Evolutionary conservation across 2,888 invertebrate species (phyloP), one percentile per base, ranked within the genome.

Genomic region (Hemithea aestivaria): DNA sequence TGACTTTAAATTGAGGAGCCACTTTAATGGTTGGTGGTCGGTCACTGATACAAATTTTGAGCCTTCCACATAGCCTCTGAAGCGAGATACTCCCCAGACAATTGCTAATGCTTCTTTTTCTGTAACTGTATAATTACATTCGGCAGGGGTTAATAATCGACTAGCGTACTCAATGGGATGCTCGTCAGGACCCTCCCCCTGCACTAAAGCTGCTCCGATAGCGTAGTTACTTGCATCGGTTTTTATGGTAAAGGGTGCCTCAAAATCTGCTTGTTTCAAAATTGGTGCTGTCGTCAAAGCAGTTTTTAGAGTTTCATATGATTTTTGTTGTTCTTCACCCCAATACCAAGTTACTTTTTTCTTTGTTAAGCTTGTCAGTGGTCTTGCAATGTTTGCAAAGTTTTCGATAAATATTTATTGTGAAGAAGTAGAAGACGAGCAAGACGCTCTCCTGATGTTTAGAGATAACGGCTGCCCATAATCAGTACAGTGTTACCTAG

Each of bases 151-250:
- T 1, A 36, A 20, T 1, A 42, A 16, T 0, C 53, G n/a, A n/a
- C n/a, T n/a, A 0, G 59, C 55, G 11, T 49, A 58, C 11, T 56
- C 51, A 1, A 54, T 35, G 7, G 29, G 29, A 10, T 7, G 21
- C 6, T 29, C 21, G 1, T 10, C 7, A 1, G 1, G 1, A 5
- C 34, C 29, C 32, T 45, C 45, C 34, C 48, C 44, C 39, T 44
- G 44, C 7, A 40, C 28, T 11, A 48, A 29, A 25, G 37, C 48
- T 20, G 48, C 45, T 23, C 45, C 45, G 6, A 48, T 29, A 1
- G 40, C 63, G 16, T 64, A 66, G 7, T 33, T 36, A 35, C 65
- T 66, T 0, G 61, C 50, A 20, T 66, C 62, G 0, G 66, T 62
- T 44, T 58, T 46, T 1, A 57, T 40, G 0, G 20, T 35, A 11